These are phyloP conservation scores for Embidobia sp. DNA, from an alignment of 2,888 invertebrate genomes.

Conservation along the genomic window DNA sequence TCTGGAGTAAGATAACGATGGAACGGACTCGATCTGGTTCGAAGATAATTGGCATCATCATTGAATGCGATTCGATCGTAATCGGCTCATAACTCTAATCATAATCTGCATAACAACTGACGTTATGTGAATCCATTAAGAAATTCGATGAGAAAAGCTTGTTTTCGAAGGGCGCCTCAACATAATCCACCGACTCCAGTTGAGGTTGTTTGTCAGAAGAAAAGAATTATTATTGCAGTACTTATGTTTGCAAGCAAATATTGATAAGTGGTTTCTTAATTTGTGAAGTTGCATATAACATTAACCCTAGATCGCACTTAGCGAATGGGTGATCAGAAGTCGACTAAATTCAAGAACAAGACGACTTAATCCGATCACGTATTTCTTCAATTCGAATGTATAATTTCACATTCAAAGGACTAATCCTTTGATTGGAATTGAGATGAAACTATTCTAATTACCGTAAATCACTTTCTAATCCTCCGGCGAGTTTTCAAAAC, in stretches of 20 bases:
- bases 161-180: no score
- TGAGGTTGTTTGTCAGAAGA: no score
- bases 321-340: slow-evolving; percentile 41
- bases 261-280: slow-evolving; percentile 1
- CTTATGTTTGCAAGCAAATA: background rate
- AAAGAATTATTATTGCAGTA: background rate
- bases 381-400: slow-evolving; percentile 58
- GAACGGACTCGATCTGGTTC: slow-evolving; percentile 42
- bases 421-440: slow-evolving; percentile 54
- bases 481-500: background rate
- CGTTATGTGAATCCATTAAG: slow-evolving; percentile 39
- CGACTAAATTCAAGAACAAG: slow-evolving; percentile 30
- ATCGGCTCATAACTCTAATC: slow-evolving; percentile 62
- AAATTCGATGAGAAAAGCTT: slow-evolving; percentile 17
- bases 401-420: slow-evolving; percentile 48
- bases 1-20: slow-evolving; percentile 52
- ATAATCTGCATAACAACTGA: slow-evolving; percentile 64
- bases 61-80: slow-evolving; percentile 63
- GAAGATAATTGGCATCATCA: slow-evolving; percentile 59
- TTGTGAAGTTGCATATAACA: background rate
- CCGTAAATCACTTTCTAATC: slow-evolving; percentile 39
- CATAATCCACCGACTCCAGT: no score
- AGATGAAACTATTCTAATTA: slow-evolving; percentile 49
- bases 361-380: slow-evolving; percentile 50
- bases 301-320: slow-evolving; percentile 20